These are phyloP conservation scores for Sander lucioperca DNA, from an alignment of 2,113 vertebrate species.

Conservation along the genomic window DNA sequence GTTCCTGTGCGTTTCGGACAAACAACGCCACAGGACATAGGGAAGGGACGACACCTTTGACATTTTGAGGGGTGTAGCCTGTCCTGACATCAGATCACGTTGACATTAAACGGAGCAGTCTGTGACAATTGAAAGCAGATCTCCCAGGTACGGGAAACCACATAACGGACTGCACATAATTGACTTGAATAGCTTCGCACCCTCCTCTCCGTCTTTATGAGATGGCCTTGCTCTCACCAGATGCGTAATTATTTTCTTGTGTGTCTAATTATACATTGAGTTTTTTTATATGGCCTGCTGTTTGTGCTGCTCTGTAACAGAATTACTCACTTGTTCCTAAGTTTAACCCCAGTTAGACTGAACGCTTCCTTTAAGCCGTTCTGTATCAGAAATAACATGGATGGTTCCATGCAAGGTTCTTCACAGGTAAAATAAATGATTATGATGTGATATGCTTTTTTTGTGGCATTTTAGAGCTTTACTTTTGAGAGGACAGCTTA, in stretches of 20 bases:
- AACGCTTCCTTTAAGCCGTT: slow-evolving; percentile 27
- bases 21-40: slow-evolving; percentile 68
- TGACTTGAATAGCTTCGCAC: slow-evolving; percentile 80
- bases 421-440: too few species aligned
- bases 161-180: slow-evolving; percentile 83
- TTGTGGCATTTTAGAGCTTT: too few species aligned
- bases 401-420: too few species aligned
- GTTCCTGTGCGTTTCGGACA: slow-evolving; percentile 66
- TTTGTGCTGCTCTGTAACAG: slow-evolving; percentile 65
- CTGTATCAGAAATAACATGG: too few species aligned
- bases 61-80: slow-evolving; percentile 52
- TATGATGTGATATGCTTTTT: too few species aligned
- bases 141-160: slow-evolving; percentile 79
- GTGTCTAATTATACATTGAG: slow-evolving; percentile 81
- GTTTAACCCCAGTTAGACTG: slow-evolving; percentile 47
- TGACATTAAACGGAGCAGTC: slow-evolving; percentile 50
- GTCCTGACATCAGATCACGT: slow-evolving; percentile 59
- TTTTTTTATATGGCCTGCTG: slow-evolving; percentile 76
- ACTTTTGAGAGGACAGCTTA: too few species aligned
- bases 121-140: slow-evolving; percentile 69
- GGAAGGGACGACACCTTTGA: slow-evolving; percentile 46
- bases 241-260: slow-evolving; percentile 84
- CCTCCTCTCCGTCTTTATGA: slow-evolving; percentile 73
- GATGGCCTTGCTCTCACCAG: slow-evolving; percentile 74
- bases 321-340: slow-evolving; percentile 81